These are phyloP conservation scores for Spialia ferax DNA, from an alignment of 2,888 invertebrate species.

Conservation along the genomic window DNA sequence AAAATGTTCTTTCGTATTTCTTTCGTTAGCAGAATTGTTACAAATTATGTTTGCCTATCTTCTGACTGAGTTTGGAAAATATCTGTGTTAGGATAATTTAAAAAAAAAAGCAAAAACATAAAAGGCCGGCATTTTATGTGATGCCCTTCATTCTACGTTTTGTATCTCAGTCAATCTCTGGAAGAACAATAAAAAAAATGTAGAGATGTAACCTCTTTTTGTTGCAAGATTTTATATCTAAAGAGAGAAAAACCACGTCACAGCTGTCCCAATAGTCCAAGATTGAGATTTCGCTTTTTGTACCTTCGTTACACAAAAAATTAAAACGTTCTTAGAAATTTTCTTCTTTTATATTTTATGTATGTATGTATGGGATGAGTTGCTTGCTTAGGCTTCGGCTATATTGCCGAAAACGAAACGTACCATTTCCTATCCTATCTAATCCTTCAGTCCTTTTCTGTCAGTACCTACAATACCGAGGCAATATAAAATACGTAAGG, in stretches of 20 bases:
- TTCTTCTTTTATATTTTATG: too few species aligned
- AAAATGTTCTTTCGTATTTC: conserved; percentile 10
- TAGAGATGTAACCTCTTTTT: neutral
- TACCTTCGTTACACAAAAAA: too few species aligned
- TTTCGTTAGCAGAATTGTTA: conserved; percentile 17
- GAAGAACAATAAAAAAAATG: neutral
- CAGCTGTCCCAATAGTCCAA: too few species aligned
- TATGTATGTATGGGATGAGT: too few species aligned
- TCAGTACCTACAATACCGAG: too few species aligned
- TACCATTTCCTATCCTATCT: too few species aligned
- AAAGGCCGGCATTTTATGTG: neutral
- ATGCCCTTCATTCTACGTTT: neutral
- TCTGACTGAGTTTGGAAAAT: conserved; percentile 1
- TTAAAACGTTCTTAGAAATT: too few species aligned
- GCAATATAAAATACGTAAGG: too few species aligned
- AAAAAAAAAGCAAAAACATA: conserved; percentile 17
- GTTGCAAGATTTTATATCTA: neutral
- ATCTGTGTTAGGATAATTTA: conserved; percentile 11
- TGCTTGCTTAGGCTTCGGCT: too few species aligned
- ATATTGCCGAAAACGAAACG: too few species aligned
- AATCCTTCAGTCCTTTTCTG: too few species aligned
- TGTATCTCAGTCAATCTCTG: neutral
- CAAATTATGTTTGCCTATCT: conserved; percentile 19
- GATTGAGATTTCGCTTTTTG: too few species aligned
- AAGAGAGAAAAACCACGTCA: neutral